phyloP scores from a whole-genome alignment of 2,113 vertebrate species.

The Chaetorhynchus papuensis region DNA sequence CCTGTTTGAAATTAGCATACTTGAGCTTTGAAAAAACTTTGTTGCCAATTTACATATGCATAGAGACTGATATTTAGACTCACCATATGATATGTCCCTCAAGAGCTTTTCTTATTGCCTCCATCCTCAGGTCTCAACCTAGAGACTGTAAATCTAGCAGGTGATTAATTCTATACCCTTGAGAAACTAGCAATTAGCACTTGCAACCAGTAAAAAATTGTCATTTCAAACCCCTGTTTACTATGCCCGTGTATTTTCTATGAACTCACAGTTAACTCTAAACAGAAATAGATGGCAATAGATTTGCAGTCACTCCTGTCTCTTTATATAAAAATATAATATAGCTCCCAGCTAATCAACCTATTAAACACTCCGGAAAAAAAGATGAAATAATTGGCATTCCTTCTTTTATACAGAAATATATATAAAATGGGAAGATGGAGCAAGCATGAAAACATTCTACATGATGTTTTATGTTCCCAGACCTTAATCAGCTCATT shows the following conservation, averaged over 20 bases:
- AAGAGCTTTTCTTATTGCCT: conserved; percentile 98
- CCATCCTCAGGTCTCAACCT: conserved; percentile 91
- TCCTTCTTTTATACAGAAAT: conserved; percentile 43
- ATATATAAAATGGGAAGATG: conserved; percentile 66
- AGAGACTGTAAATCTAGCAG: conserved; percentile 92
- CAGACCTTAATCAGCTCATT: conserved; percentile 85
- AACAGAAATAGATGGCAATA: conserved; percentile 61
- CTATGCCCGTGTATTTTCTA: conserved; percentile 78
- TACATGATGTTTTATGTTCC: conserved; percentile 79
- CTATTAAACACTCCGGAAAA: conserved; percentile 66
- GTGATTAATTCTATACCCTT: conserved; percentile 99
- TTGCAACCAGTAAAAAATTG: conserved; percentile 88
- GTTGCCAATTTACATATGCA: conserved; percentile 98
- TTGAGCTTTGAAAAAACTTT: conserved; percentile 93
- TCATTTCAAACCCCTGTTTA: conserved; percentile 82
- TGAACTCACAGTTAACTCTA: conserved; percentile 76
- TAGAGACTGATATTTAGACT: conserved; percentile 98
- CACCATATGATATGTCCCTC: conserved; percentile 87
- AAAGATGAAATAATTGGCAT: conserved; percentile 71
- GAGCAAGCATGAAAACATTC: conserved; percentile 65
- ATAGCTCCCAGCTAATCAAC: conserved; percentile 75
- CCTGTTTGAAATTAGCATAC: conserved; percentile 98
- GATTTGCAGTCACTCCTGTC: conserved; percentile 71
- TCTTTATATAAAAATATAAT: conserved; percentile 76
- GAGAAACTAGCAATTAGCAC: conserved; percentile 89